Evolutionary conservation across 2,113 vertebrate species (phyloP), one percentile per base, ranked within the genome.

Genomic region (Cichladusa arquata): DNA sequence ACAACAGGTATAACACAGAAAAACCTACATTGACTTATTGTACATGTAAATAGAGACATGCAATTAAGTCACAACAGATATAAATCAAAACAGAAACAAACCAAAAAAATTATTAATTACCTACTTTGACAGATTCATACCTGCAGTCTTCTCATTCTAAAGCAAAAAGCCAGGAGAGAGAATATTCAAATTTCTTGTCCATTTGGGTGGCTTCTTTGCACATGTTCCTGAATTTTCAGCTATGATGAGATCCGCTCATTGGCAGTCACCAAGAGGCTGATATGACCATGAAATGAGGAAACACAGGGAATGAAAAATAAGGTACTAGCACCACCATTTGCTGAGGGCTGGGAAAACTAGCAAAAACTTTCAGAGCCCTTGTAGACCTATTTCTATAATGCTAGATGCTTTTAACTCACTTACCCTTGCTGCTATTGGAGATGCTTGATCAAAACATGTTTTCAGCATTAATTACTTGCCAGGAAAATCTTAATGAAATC

Each of bases 251-350:
- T 94, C 96, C 13, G 78, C 89, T 98, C 95, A 86, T 96, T 97
- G 97, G 96, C 97, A 95, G 97, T 91, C 96, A 95, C 96, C 97
- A 97, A 97, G 96, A 97, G 95, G 93, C 95, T 97, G 97, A 97
- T 97, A 96, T 95, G 97, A 98, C 97, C 97, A 96, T 98, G 94
- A 98, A 98, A 98, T 97, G 96, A 98, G 98, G 97, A 97, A 97
- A 97, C 77, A 92, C 84, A 86, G 92, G 44, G 61, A 90, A 95
- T 97, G 97, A 98, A 98, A 98, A 98, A 93, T 98, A 97, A 98
- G 97, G 97, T 98, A 93, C 97, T 98, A 98, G 98, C 98, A 98
- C 98, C 98, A 98, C 98, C 98, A 5, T 97, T 98, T 98, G 98
- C 98, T 97, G 97, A 95, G 96, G 97, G 89, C 42, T 97, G 98